Conservation (phyloP, 2,797 vertebrate species). For the Rhinella marina region DNA sequence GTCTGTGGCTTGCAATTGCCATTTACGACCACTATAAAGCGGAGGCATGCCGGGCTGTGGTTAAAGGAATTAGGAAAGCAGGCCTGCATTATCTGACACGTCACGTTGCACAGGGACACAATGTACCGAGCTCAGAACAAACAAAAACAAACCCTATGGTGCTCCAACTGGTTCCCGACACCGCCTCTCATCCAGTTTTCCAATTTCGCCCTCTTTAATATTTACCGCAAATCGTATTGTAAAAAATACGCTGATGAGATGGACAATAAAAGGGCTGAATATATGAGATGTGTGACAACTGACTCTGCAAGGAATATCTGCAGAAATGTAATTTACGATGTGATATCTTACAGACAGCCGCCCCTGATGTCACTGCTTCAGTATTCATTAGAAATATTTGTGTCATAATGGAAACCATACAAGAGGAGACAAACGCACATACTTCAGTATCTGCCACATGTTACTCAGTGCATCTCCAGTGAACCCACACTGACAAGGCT, state of each 20-base stretch:
- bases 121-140: constrained; percentile 33
- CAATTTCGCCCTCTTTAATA: neutral
- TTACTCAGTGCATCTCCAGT: too few species aligned
- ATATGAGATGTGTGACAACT: neutral
- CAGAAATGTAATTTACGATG: neutral
- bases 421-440: neutral
- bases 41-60: constrained; percentile 45
- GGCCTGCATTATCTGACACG: constrained; percentile 32
- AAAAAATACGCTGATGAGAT: neutral
- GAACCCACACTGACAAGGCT: too few species aligned
- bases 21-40: constrained; percentile 45
- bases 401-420: constrained; percentile 12
- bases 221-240: neutral
- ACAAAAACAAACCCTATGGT: constrained; percentile 21
- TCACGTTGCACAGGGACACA: constrained; percentile 16
- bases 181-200: neutral
- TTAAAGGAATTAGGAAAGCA: constrained; percentile 27
- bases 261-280: neutral
- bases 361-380: neutral
- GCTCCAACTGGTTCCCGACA: constrained; percentile 8
- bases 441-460: too few species aligned
- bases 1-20: constrained; percentile 9
- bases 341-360: neutral
- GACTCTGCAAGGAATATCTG: neutral
- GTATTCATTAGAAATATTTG: constrained; percentile 13